Evolutionary conservation across 2,797 vertebrate species (phyloP), one percentile per base, ranked within the genome.

Genomic region (Galagoides demidoff): DNA sequence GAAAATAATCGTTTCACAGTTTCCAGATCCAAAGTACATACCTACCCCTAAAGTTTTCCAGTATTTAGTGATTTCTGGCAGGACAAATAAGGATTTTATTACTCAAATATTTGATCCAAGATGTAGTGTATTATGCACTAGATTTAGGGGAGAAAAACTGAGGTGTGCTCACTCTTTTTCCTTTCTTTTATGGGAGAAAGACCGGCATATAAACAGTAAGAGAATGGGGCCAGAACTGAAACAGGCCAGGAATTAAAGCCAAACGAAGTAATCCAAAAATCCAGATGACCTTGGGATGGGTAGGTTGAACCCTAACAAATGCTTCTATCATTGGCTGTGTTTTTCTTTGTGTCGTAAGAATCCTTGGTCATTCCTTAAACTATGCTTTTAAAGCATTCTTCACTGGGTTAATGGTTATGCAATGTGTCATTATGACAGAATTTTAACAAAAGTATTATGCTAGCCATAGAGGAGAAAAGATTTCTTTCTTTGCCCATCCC

Each of bases 331-430:
- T 64, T 45, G 7, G 5, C 64, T 66, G 0, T 43, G 68, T 68
- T 88, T 81, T 23, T 39, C 59, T 39, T 68, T 37, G 29, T 29
- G 7, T 55, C 6, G 59, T 34, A 6, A 12, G 29, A 81, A 79
- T n/a, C 34, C 52, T 68, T 73, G 61, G 5, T 34, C 10, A 55
- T 64, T 61, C 8, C 45, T 87, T 84, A 95, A 61, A 31, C 29
- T 61, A 68, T 78, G 9, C 37, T 71, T 90, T 23, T 64, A 85
- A 95, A 90, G 64, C 10, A 85, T 84, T 43, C 49, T 86, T 95
- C 22, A 11, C 4, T 76, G 13, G 12, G 49, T 70, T 22, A 63
- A 34, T 83, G 16, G 43, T 43, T 63, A 76, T 19, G 68, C 27
- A 13, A 61, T 79, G 22, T 11, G 57, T 63, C 20, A 19, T 57